Base-by-base conservation (phyloP, 2,113 vertebrate genomes). In the Hemiprocne comata region DNA sequence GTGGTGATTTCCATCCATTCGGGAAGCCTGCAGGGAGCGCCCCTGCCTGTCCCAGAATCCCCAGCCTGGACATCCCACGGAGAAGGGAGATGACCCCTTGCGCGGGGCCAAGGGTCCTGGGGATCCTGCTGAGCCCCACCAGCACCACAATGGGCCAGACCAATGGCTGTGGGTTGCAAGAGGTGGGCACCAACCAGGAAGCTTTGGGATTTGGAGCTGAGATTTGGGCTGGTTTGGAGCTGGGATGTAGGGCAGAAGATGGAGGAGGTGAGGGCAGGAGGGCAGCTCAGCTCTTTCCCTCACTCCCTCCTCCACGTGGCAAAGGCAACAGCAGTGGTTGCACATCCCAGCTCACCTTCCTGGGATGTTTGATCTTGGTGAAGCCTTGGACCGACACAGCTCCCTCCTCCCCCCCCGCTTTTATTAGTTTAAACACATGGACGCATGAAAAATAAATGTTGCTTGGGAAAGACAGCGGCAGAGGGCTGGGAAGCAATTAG, bases 401-500 rank as follows among this genome's bases (percentile, higher is more conserved):
- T 74, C 77, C 81, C 76, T 44, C 50, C 78, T 24, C 73, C 81
- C n/a, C 0, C 65, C 60, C 38, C 69, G 60, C 73, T 92, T 51
- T 64, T 48, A 79, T 95, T 20, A 54, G 82, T 95, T 96, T 94
- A 94, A 97, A 92, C 95, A 97, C 95, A 92, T 2, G 95, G 90
- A 87, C 67, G 70, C 91, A 10, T 94, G 95, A 85, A 96, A 96
- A 97, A 97, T 94, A 96, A 97, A 95, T 65, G 94, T 92, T 92
- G 90, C 90, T 82, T 48, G 20, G 76, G 87, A 85, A 90, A 95
- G 95, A 61, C 70, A 61, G 97, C 87, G 24, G 95, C 92, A 58
- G 91, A 95, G 93, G 97, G 95, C 90, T 91, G 95, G 95, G 78
- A 97, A 96, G 96, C 95, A 96, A 97, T 97, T 97, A 96, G 95